phyloP scores from a whole-genome alignment of 2,888 invertebrate genomes.

The Formica aserva region DNA sequence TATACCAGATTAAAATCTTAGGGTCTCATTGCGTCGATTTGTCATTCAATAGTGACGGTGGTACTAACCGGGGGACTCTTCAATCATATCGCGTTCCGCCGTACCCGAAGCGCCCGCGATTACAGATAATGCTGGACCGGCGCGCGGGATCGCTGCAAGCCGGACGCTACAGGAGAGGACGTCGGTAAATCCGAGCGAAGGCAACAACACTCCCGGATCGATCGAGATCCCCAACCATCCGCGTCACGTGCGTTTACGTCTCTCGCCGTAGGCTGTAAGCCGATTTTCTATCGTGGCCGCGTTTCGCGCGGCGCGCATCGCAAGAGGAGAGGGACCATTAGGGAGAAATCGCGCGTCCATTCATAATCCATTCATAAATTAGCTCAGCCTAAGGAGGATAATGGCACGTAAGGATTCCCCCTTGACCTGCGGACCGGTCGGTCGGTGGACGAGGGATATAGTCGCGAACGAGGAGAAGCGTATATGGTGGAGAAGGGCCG shows the following conservation, averaged over 20 bases:
- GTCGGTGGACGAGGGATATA: slow-evolving; percentile 16
- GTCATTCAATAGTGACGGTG: slow-evolving; percentile 18
- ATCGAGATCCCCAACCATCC: slow-evolving; percentile 34
- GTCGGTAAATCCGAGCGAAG: slow-evolving; percentile 39
- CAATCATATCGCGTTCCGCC: slow-evolving; percentile 27
- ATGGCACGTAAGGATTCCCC: slow-evolving; percentile 62
- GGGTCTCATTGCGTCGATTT: slow-evolving; percentile 18
- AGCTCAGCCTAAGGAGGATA: slow-evolving; percentile 64
- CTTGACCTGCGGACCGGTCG: slow-evolving; percentile 69
- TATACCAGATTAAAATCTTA: neutral
- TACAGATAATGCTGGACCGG: slow-evolving; percentile 31
- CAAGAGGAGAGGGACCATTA: slow-evolving; percentile 46
- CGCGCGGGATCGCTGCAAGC: neutral
- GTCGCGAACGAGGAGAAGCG: neutral
- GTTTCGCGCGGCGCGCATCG: slow-evolving; percentile 40
- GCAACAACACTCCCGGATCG: slow-evolving; percentile 20
- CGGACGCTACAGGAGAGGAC: neutral
- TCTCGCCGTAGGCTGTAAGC: slow-evolving; percentile 61
- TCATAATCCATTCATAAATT: slow-evolving; percentile 77
- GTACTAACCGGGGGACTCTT: slow-evolving; percentile 8
- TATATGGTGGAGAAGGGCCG: slow-evolving; percentile 5
- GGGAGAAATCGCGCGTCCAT: slow-evolving; percentile 58
- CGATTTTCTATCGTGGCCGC: slow-evolving; percentile 67
- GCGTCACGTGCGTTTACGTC: slow-evolving; percentile 42
- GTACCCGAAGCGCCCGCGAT: slow-evolving; percentile 34